Evolutionary conservation across 2,888 invertebrate species (phyloP), one percentile per base, ranked within the genome.

Genomic region (Frankliniella fusca): DNA sequence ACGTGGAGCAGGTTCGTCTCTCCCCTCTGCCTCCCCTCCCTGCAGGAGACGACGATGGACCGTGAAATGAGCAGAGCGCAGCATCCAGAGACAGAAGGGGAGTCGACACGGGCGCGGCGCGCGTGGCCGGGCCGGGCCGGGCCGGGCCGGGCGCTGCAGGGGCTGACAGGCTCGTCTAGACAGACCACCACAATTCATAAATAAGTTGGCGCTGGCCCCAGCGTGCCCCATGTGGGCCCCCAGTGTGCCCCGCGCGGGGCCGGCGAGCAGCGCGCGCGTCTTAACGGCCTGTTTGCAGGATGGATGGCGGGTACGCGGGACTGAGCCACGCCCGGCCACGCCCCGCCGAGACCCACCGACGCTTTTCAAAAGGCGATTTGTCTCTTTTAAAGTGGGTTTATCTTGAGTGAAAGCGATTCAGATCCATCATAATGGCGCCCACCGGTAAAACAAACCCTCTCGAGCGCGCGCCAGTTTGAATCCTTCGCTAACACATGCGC

Each of bases 161-260:
- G 70, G 70, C 70, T 76, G 70, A 76, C 70, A 76, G 70, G 23
- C 70, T 23, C 70, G 70, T 76, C 70, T 76, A 76, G 70, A 76
- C 70, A 76, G 70, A 76, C 27, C 70, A 76, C 70, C 27, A 76
- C 70, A 76, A 76, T 27, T 76, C 70, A 76, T 76, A 76, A 76
- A 76, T 76, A 76, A 76, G 70, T 76, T 27, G 70, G 70, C 70
- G 70, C 23, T 27, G 9, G 23, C 70, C 70, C 11, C n/a, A 76
- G 61, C 5, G 38, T 38, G 38, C 38, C 38, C 38, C 38, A 5
- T 38, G 38, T 38, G 38, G 38, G 38, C 3, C 38, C 70, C 11
- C n/a, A 76, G 61, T 38, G 38, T 38, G 38, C 38, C 38, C 38
- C 38, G 38, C 3, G 38, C 38, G 38, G 38, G 38, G 38, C 38